Base-by-base conservation (phyloP, 2,888 invertebrate species). In the Altica lythri region DNA sequence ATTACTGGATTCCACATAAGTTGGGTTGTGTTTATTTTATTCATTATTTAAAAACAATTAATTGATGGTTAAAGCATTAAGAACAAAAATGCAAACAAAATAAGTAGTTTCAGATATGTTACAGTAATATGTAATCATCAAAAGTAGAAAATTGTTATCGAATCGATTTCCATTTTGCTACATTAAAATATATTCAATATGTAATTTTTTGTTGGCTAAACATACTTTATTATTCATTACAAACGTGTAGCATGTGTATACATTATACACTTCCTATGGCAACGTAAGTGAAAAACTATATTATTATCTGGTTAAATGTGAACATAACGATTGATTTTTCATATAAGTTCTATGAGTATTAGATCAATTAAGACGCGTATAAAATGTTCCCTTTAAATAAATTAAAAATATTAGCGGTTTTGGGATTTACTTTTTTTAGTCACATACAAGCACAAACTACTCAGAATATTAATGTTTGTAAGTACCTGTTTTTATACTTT, bases 401-500 rank as follows among this genome's bases (percentile, higher is more conserved):
- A n/a, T 16, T 27, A 12, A 27, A 49, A 30, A 27, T 49, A 34
- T 34, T 49, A n/a, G 6, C 10, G 1, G 10, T 45, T 4, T 4
- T 40, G n/a, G n/a, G n/a, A n/a, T n/a, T n/a, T n/a, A n/a, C n/a
- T 18, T 6, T 47, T 16, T 25, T 48, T 13, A 19, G n/a, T 1
- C 22, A 47, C 22, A 42, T 40, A 17, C 14, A 52, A 10, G 52
- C 42, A n/a, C 87, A 87, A 76, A 86, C 86, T 0, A 86, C 85
- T 51, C 87, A 87, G 74, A 87, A 86, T 72, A 84, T 87, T 56
- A 86, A 86, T 71, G 84, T 87, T 68, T 80, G 87, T 87, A 81
- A 84, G 87, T 86, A 72, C 32, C 37, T 14, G 1, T 10, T 30
- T 25, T 8, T 29, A 16, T 27, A 5, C 34, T 10, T 12, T 47